Base-by-base conservation (phyloP, 2,113 vertebrate genomes). In the Gyps fulvus region DNA sequence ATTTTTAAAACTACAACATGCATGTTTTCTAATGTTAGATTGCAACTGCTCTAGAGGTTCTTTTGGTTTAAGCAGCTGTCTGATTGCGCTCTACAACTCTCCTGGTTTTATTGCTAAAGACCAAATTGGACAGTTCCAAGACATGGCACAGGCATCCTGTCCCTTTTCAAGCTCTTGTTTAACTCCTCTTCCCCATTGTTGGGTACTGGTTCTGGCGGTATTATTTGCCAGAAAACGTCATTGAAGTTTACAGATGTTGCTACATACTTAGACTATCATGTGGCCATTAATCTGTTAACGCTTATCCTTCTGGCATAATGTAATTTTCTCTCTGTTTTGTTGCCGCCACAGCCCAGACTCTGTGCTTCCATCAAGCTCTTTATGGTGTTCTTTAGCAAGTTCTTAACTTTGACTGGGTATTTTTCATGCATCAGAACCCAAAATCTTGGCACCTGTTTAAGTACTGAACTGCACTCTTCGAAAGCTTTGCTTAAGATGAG, bases 401-500 rank as follows among this genome's bases (percentile, higher is more conserved):
- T 80, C 71, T 92, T 93, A 77, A 80, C 43, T 96, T 89, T 89
- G 52, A 32, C 29, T 21, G 31, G 59, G 45, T 80, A 85, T 66
- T 82, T 62, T 67, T 77, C 0, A 5, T 93, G 92, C 50, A 50
- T 86, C 84, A 92, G 76, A 97, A 87, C 50, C 65, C 55, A 52
- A 69, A 71, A 69, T 22, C 55, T 87, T 91, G 81, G 40, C 52
- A 81, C 38, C 40, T 90, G 13, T 90, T 82, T 79, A 79, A 90
- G 61, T 84, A 62, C 47, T 72, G 88, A 95, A 58, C 77, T 89
- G 40, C 66, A 82, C 25, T 96, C 83, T 59, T 95, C 40, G 43
- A 96, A 95, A 58, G 86, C 67, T 94, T 94, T 94, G 55, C 69
- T 90, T 76, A 77, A 92, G 87, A 80, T 96, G 89, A 96, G 61